Percentiles rank a stretch among this genome's conserved stretches.
These are phyloP conservation scores for Aspidapion aeneum DNA, from an alignment of 2,888 invertebrate genomes.

Conservation along the genomic window DNA sequence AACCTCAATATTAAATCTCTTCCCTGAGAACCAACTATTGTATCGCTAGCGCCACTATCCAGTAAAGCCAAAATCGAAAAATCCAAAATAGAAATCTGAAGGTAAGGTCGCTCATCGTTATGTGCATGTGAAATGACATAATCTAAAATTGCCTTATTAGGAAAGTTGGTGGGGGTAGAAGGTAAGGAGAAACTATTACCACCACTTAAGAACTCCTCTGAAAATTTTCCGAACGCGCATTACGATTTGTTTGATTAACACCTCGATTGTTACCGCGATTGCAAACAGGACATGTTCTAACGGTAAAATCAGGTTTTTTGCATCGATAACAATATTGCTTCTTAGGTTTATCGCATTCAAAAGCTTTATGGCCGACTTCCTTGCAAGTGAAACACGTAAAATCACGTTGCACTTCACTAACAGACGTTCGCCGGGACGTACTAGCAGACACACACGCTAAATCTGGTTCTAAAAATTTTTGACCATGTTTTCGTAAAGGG, in stretches of 20 bases:
- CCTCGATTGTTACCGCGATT: too few relatives aligned
- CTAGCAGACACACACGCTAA: not conserved
- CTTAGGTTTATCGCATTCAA: not conserved
- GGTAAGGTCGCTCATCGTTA: not conserved
- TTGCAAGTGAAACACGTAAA: not conserved
- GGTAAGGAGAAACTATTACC: too few relatives aligned
- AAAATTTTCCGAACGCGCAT: not conserved
- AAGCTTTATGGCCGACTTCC: not conserved
- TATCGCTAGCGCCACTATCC: slow-evolving; percentile 1
- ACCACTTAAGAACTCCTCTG: not conserved
- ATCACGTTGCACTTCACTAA: not conserved
- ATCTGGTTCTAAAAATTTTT: not conserved
- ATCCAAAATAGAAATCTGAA: not conserved
- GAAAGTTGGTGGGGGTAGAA: not conserved
- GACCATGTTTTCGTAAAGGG: too few relatives aligned
- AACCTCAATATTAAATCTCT: not conserved
- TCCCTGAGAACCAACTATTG: slow-evolving; percentile 7
- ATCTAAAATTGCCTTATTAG: too few relatives aligned
- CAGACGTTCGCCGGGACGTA: too few relatives aligned
- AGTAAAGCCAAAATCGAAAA: not conserved
- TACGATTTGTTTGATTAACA: too few relatives aligned
- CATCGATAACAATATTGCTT: slow-evolving; percentile 4
- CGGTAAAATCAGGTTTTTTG: not conserved
- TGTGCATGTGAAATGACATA: not conserved
- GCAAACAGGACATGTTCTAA: not conserved